These are phyloP conservation scores for Luscinia luscinia DNA, from an alignment of 2,797 vertebrate species.

Conservation along the genomic window DNA sequence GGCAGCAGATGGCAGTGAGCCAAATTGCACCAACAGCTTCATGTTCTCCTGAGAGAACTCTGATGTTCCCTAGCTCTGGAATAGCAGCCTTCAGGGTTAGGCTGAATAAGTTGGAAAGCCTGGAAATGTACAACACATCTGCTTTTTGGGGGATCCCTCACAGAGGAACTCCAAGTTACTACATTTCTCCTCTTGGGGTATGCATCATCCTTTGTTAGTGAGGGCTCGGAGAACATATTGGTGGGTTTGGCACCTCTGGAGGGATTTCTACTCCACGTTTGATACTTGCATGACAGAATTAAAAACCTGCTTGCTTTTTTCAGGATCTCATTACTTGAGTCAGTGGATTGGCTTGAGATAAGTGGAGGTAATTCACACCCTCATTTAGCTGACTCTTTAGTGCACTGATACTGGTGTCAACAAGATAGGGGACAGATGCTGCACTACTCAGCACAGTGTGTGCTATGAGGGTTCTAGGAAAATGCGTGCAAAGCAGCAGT, in stretches of 20 bases:
- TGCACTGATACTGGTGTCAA: neutral
- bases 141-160: neutral
- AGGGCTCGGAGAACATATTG: neutral
- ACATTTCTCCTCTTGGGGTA: neutral
- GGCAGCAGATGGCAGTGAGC: neutral
- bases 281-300: neutral
- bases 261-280: neutral
- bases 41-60: neutral
- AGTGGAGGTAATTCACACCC: neutral
- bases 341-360: conserved; percentile 22
- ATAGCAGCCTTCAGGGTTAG: neutral
- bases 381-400: conserved; percentile 33
- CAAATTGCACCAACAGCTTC: neutral
- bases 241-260: neutral
- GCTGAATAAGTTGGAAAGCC: neutral
- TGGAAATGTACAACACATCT: neutral
- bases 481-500: neutral
- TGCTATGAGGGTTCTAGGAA: neutral
- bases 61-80: neutral
- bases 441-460: neutral
- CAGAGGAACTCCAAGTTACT: neutral
- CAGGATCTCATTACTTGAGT: conserved; percentile 15
- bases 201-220: neutral
- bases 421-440: neutral
- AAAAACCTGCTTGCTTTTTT: conserved; percentile 4